Base-by-base conservation (phyloP, 2,888 invertebrate genomes). In the Pseudeuparius sepicola region DNA sequence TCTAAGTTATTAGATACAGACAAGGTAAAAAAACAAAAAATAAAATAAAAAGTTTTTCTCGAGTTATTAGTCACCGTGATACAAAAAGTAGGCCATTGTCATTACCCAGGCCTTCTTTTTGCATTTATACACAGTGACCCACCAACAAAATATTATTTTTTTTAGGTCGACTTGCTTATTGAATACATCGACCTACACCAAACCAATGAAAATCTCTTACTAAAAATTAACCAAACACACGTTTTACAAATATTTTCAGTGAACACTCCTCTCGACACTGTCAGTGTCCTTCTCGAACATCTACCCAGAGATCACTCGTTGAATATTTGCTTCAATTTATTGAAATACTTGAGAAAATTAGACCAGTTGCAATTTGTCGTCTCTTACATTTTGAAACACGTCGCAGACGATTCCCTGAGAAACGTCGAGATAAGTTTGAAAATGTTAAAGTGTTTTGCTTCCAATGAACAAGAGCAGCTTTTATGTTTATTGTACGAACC, bases 401-500 rank as follows among this genome's bases (percentile, higher is more conserved):
- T 68, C 29, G 60, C 70, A 39, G 64, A 69, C 1, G 63, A 62
- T 9, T 60, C 61, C 26, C 74, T 78, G 47, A 70, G 68, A 49
- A 76, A 76, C 49, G 70, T 77, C 31, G 68, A 71, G 52, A 64
- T 81, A 14, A 79, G 81, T 9, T 55, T 82, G n/a, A 72, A 73
- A 50, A 76, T 84, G 38, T 67, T 84, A 54, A 62, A 71, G 1
- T 69, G 71, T 48, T 66, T 84, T 34, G 68, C 72, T 4, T 35
- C 51, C 0, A 64, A 61, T 26, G 71, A 79, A 52, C 69, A 74
- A 34, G 60, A 65, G 11, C 61, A 71, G 20, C 36, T 37, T 16
- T 71, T 80, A 40, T 69, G 74, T 44, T 56, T 84, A 13, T 67
- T 81, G 12, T 70, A 72, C 28, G 71, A 71, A 43, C 92, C 92